Percentiles rank a stretch among this genome's conserved stretches.
phyloP scores from a whole-genome alignment of 2,888 invertebrate species.

The Eubasilissa splendida region DNA sequence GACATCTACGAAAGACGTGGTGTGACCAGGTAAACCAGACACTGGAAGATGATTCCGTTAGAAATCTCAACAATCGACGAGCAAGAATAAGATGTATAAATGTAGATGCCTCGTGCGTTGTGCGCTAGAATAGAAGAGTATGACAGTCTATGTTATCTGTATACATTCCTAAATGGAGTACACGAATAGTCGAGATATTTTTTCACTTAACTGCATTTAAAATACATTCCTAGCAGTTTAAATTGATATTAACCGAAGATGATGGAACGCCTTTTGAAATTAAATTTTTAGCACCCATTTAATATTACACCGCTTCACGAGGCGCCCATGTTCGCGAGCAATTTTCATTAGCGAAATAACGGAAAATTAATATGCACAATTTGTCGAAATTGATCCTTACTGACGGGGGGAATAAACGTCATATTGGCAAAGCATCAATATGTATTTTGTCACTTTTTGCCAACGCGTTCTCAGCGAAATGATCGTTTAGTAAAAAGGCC shows the following conservation, averaged over 20 bases:
- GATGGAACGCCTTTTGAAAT: too few relatives aligned
- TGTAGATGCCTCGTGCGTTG: neutral
- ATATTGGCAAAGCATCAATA: slow-evolving; percentile 21
- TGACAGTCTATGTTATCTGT: neutral
- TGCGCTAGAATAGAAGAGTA: neutral
- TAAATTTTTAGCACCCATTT: too few relatives aligned
- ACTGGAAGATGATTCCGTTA: too few relatives aligned
- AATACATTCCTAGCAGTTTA: too few relatives aligned
- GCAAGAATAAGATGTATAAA: neutral
- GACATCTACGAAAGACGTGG: too few relatives aligned
- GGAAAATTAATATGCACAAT: slow-evolving; percentile 17
- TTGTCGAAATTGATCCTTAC: slow-evolving; percentile 18
- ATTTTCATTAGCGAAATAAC: slow-evolving; percentile 35
- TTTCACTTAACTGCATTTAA: too few relatives aligned
- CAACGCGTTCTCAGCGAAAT: neutral
- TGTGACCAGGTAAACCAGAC: too few relatives aligned
- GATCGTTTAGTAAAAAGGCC: slow-evolving; percentile 28
- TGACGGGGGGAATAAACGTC: slow-evolving; percentile 5
- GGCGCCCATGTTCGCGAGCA: neutral
- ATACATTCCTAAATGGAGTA: neutral
- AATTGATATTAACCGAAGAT: too few relatives aligned
- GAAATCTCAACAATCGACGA: too few relatives aligned
- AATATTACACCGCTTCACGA: neutral
- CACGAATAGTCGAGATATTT: neutral
- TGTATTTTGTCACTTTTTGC: slow-evolving; percentile 30